Evolutionary conservation across 2,113 vertebrate genomes (phyloP), one percentile per base, ranked within the genome.

Genomic region (Hippolais icterina): DNA sequence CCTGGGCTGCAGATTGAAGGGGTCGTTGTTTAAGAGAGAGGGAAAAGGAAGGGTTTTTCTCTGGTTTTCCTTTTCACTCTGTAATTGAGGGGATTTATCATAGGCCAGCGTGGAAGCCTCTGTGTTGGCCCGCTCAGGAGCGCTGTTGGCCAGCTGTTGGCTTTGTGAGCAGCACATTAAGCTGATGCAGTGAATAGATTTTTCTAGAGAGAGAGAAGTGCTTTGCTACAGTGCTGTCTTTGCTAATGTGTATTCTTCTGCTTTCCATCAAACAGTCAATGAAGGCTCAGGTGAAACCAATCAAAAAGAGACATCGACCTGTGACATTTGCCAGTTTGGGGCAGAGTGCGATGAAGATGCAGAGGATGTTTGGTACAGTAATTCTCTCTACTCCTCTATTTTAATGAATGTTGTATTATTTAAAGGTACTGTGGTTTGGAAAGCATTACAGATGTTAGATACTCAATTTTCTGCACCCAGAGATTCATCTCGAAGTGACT

Each of bases 341-440:
- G 99, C 99, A 3, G 99, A 99, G 97, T 99, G 99, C 42, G 99
- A 99, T 7, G 99, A 99, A 98, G 99, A 99, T 50, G 99, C 99
- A 22, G 99, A 99, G 95, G 99, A 99, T 76, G 99, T 99, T 90
- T 99, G 99, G 99, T 99, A 98, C 41, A 28, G 95, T 97, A 96
- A 91, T 83, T 93, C 95, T 42, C 42, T 95, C 85, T 93, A 52
- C 68, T 98, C 96, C 83, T 95, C 54, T 96, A 15, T 92, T 95
- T 88, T 89, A 92, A 92, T 95, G 35, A 89, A 83, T 92, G 83
- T 76, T 86, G 37, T 91, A 54, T 94, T 96, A 89, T 94, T 94
- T 80, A 87, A 91, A 88, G 42, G 57, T 70, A 11, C 63, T 46
- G 53, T 63, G 68, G 23, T 74, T 83, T 88, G 57, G 83, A 92